Base-by-base conservation (phyloP, 2,888 invertebrate genomes). In the Harpalus rubripes region DNA sequence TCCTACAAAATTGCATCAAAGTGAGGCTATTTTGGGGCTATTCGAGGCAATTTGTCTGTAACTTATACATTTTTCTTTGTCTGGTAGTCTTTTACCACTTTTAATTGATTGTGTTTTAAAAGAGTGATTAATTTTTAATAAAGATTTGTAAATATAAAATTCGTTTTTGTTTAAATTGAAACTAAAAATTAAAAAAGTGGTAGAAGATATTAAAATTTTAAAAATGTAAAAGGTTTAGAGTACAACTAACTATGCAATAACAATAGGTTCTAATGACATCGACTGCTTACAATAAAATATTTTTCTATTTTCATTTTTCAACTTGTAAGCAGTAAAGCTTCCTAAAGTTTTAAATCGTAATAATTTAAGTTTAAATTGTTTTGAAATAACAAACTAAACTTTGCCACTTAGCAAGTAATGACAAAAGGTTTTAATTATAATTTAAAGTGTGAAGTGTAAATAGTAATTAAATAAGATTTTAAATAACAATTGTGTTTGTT, bases 391-490 rank as follows among this genome's bases (percentile, higher is more conserved):
- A 68, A 68, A 68, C 39, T 68, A 68, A 68, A 68, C 68, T 68
- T 68, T 68, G 68, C 39, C 68, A 26, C 68, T 32, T 68, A 68
- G 68, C 68, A 68, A 68, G 39, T 68, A 68, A 68, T 68, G 68
- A 68, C 68, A 68, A 68, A 65, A 68, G 12, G 68, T 26, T 68
- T 68, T 68, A 32, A 68, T n/a, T 26, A 26, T 63, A 63, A 68
- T 68, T 68, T 68, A 68, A 68, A 68, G 68, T 68, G 68, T 68
- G 68, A 68, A 68, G 1, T 68, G 68, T 68, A 68, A 68, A 68
- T 68, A 68, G 68, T 68, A 68, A 68, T 68, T 39, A 72, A 72
- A 72, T 44, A 76, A 76, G 76, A 52, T 76, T 76, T 76, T 76
- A 52, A 52, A 52, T 76, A 76, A 76, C 76, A 76, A 68, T 26